Base-by-base conservation (phyloP, 2,113 vertebrate genomes). In the Craseonycteris thonglongyai region DNA sequence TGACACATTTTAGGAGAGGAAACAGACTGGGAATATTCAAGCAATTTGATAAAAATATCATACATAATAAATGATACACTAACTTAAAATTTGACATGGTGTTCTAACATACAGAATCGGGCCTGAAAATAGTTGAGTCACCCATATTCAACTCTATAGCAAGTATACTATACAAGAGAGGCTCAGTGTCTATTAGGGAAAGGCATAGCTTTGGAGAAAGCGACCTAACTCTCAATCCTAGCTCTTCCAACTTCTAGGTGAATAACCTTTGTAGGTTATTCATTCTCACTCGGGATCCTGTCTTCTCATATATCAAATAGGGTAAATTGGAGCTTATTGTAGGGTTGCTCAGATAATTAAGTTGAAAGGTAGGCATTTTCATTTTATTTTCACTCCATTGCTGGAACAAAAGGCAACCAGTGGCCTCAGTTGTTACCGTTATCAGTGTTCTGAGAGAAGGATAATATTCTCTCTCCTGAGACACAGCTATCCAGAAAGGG, bases 1-100 rank as follows among this genome's bases (percentile, higher is more conserved):
- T 40, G 30, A 80, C 6, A 74, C 87, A 80, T 90, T 75, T 24
- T n/a, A 88, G 19, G 15, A 76, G 47, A 76, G 11, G 33, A 94
- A 82, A 45, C 16, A 92, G 66, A n/a, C 6, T 45, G 5, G n/a
- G 15, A 16, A 0, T 49, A 40, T 7, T 47, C 88, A 45, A 90
- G 6, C 40, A 15, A 63, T 11, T 45, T 84, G 38, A 80, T 68
- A 35, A 75, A 66, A 78, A 38, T 49, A 22, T 51, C 33, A 65
- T 14, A 40, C 74, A 21, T 68, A 47, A 30, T 88, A 82, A 47
- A 30, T 88, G 78, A 84, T 18, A 19, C 40, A 6, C 4, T 81
- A 49, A 7, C 24, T 85, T 66, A 56, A 56, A 86, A 71, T 54
- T 86, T 28, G 54, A 33, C 7, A 42, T 81, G 15, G 2, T 35